These are phyloP conservation scores for Siderastrea radians DNA, from an alignment of 92 coral and sea anemone genomes.

Conservation along the genomic window DNA sequence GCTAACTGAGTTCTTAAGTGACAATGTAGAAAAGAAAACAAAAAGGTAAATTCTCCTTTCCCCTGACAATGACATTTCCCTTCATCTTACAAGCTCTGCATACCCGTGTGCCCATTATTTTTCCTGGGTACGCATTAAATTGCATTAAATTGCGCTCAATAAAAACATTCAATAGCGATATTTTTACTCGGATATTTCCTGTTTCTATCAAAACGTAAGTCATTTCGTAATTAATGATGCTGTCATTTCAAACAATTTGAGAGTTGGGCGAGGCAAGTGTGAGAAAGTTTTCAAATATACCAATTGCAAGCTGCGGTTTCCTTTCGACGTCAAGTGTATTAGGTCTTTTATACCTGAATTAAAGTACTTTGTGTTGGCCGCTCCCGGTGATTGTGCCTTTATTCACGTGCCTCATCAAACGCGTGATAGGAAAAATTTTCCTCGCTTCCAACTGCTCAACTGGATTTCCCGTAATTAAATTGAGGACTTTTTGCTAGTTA, in stretches of 20 bases:
- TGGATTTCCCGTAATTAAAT: not conserved
- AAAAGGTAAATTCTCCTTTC: too few species aligned
- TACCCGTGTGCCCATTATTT: too few species aligned
- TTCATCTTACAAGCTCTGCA: too few species aligned
- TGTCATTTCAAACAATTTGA: not conserved
- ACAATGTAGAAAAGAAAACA: too few species aligned
- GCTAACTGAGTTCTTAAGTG: too few species aligned
- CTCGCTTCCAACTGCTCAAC: not conserved
- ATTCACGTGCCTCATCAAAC: not conserved
- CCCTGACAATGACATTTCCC: too few species aligned
- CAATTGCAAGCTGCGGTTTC: not conserved
- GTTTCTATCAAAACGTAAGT: not conserved
- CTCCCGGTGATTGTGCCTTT: not conserved
- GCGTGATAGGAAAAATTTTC: not conserved
- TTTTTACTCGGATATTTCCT: not conserved
- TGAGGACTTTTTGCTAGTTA: too few species aligned
- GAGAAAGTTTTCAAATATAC: not conserved
- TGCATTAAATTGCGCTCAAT: not conserved
- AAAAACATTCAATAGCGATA: not conserved
- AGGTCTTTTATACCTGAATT: too few species aligned
- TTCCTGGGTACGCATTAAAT: not conserved
- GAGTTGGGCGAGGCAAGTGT: not conserved
- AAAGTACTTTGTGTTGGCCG: not conserved
- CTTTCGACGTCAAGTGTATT: too few species aligned
- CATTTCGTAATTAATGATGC: not conserved